Base-by-base conservation (phyloP, 1,140 invertebrate genomes). In the Epicauta chinensis region DNA sequence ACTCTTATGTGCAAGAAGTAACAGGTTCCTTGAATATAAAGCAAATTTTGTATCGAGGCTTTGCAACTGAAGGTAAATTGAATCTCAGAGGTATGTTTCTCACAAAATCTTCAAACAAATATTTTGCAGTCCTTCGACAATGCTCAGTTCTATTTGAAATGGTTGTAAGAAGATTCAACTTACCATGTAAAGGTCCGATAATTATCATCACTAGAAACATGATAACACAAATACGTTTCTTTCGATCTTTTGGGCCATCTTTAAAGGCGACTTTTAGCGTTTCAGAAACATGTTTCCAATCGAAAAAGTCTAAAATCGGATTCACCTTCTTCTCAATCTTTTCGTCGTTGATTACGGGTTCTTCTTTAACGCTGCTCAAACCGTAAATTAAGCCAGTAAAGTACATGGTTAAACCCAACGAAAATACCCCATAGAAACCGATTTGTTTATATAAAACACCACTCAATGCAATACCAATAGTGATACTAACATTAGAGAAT, bases 371-470 rank as follows among this genome's bases (percentile, higher is more conserved):
- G 10, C 29, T 43, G 10, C 66, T 59, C 11, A 59, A 35, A 6
- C 55, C 64, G 52, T 70, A 71, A 3, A 52, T 31, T 2, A 70
- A 55, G 1, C 55, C 62, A 5, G 56, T 51, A 1, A 54, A 39
- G 38, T 67, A 66, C 41, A 70, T 53, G 7, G 32, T 9, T 10
- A 68, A 30, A 6, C 74, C 69, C 37, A 77, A 71, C 1, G 66
- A 60, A 59, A 76, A 81, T 2, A 80, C 76, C 16, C 78, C 79
- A 56, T 80, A 80, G 49, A 77, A 80, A 0, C 78, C 77, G 1
- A 79, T 67, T 40, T 73, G 62, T 16, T 72, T 59, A 57, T 77
- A 79, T 7, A 79, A 53, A 30, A 79, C 65, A 1, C 77, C 77
- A 16, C 75, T 75, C 0, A 80, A 49, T 0, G 77, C 74, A 55